Conservation (phyloP, 2,888 invertebrate species). For the Emmelina monodactyla region DNA sequence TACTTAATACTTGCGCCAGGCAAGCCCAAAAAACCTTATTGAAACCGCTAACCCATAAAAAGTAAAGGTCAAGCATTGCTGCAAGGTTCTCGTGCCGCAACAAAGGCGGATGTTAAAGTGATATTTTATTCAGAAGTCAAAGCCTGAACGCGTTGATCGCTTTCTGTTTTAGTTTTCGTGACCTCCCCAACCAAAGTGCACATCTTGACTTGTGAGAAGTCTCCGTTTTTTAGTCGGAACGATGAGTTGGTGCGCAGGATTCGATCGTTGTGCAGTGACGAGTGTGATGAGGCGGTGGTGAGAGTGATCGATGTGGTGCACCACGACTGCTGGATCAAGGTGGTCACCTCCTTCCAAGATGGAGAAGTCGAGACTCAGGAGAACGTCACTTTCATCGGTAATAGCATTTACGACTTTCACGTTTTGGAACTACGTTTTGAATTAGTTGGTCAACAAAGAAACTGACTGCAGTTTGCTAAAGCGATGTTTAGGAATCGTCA, state of each 20-base stretch:
- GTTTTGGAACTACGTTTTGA: too few species aligned
- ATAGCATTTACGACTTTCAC: conserved; percentile 16
- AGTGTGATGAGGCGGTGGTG: conserved; percentile 23
- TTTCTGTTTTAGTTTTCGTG: conserved; percentile 53
- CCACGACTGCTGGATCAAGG: conserved; percentile 41
- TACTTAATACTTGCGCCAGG: too few species aligned
- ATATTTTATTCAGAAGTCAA: too few species aligned
- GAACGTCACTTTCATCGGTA: conserved; percentile 57
- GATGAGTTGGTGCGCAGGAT: conserved; percentile 39
- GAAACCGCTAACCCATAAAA: background rate
- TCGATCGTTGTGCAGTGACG: too few species aligned
- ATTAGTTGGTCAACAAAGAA: too few species aligned
- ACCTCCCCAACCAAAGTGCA: conserved; percentile 66
- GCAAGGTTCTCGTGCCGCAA: background rate
- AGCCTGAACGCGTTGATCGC: background rate
- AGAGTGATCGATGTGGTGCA: conserved; percentile 41
- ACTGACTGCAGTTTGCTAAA: too few species aligned
- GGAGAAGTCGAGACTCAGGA: conserved; percentile 61
- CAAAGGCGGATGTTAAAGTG: background rate
- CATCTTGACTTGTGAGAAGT: conserved; percentile 48
- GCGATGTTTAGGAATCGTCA: too few species aligned
- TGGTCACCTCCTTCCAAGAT: conserved; percentile 45
- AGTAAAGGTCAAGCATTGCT: background rate
- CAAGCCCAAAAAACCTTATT: background rate
- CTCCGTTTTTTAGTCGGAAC: conserved; percentile 51